A percentile compares a stretch with the other conserved stretches of the same genome.
Conservation (phyloP, 2,113 vertebrate genomes). For the Furnarius figulus region DNA sequence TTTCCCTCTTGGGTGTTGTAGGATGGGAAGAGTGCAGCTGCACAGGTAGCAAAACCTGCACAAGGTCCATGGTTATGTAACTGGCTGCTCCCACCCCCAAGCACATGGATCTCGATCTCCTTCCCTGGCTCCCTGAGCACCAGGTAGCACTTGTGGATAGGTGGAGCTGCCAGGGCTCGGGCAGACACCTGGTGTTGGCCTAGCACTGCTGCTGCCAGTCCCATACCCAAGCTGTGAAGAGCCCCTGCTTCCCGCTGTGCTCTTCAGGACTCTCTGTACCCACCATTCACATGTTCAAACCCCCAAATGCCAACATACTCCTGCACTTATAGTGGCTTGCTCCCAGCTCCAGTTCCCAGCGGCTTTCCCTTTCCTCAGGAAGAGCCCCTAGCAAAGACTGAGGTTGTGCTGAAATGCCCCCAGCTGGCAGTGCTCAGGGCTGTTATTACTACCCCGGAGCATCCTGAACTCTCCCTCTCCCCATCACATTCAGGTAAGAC, state of each 20-base stretch:
- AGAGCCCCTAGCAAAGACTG: background rate
- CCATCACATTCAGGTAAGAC: background rate
- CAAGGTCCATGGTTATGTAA: background rate
- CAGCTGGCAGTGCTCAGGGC: background rate
- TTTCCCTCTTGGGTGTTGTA: background rate
- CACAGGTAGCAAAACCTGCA: no score
- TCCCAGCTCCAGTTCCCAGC: background rate
- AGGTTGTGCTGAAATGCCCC: background rate
- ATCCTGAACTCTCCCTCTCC: background rate
- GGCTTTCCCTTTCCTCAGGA: background rate
- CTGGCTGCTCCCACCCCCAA: background rate
- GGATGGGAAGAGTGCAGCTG: background rate
- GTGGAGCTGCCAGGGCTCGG: background rate
- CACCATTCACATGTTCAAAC: fast-evolving
- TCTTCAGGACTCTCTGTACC: background rate
- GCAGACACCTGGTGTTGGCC: fast-evolving
- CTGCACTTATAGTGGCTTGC: background rate
- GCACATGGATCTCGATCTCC: fast-evolving
- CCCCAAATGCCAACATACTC: no score
- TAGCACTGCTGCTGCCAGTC: background rate
- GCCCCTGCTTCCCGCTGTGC: background rate
- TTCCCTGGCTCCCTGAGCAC: fast-evolving
- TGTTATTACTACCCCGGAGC: fast-evolving
- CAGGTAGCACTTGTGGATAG: fast-evolving
- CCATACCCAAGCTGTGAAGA: no score